phyloP scores from a whole-genome alignment of 2,888 invertebrate species.

The Melinaea marsaeus region DNA sequence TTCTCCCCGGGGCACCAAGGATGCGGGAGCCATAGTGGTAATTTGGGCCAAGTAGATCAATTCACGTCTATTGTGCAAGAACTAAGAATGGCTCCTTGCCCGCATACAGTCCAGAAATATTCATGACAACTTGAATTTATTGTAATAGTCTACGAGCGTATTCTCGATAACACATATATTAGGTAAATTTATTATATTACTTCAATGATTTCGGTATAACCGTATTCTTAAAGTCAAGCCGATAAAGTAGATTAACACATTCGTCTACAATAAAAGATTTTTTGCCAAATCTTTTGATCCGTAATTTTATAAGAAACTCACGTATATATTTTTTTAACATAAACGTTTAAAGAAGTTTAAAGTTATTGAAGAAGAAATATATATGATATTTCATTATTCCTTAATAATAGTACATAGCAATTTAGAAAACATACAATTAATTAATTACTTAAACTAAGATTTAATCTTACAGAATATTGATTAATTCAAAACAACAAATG shows the following conservation, averaged over 20 bases:
- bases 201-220: slow-evolving; percentile 14
- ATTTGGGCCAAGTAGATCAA: slow-evolving; percentile 73
- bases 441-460: too few relatives aligned
- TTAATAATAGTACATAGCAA: too few relatives aligned
- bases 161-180: not conserved
- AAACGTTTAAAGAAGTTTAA: not conserved
- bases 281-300: slow-evolving; percentile 43
- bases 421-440: too few relatives aligned
- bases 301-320: slow-evolving; percentile 35
- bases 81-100: slow-evolving; percentile 72
- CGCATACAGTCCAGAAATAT: slow-evolving; percentile 66
- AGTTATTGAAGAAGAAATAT: too few relatives aligned
- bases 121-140: slow-evolving; percentile 41
- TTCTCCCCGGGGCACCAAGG: slow-evolving; percentile 55
- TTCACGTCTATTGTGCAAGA: slow-evolving; percentile 62
- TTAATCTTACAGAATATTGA: too few relatives aligned
- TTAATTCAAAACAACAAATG: too few relatives aligned
- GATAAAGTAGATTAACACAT: slow-evolving; percentile 32
- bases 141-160: slow-evolving; percentile 25
- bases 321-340: slow-evolving; percentile 27
- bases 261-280: slow-evolving; percentile 34
- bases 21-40: slow-evolving; percentile 73
- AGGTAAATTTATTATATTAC: slow-evolving; percentile 11
- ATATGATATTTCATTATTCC: too few relatives aligned
- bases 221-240: slow-evolving; percentile 25